Conservation (phyloP, 2,888 invertebrate genomes). For the Melanargia galathea region DNA sequence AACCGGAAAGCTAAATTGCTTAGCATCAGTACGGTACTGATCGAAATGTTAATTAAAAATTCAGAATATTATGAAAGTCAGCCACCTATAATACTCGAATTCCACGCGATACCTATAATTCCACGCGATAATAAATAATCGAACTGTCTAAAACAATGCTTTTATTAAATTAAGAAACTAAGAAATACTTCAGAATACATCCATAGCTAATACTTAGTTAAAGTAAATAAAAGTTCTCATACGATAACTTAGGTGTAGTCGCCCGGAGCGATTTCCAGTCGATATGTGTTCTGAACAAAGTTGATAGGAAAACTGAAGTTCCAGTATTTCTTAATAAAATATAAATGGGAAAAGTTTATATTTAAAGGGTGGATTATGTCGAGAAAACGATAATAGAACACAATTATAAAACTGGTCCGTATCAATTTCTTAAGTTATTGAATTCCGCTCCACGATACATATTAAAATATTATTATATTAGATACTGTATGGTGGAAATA, state of each 20-base stretch:
- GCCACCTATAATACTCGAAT: too few species aligned
- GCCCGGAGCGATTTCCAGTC: conserved; percentile 59
- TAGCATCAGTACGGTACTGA: too few species aligned
- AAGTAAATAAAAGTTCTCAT: conserved; percentile 44
- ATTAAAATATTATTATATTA: too few species aligned
- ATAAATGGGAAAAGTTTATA: conserved; percentile 67
- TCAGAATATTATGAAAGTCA: too few species aligned
- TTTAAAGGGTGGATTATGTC: conserved; percentile 45
- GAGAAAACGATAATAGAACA: conserved; percentile 26
- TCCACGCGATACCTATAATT: too few species aligned
- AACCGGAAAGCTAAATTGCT: too few species aligned
- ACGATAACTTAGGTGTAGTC: conserved; percentile 46
- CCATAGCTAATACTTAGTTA: conserved; percentile 39
- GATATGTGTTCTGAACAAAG: conserved; percentile 65
- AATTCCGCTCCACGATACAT: too few species aligned
- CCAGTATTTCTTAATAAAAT: conserved; percentile 71
- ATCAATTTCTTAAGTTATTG: background rate
- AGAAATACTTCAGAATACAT: conserved; percentile 22
- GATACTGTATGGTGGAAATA: too few species aligned
- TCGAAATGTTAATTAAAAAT: too few species aligned
- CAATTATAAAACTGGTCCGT: background rate
- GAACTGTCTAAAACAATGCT: background rate
- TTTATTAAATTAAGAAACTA: conserved; percentile 3
- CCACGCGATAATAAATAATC: too few species aligned
- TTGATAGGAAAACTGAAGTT: conserved; percentile 68